Evolutionary conservation across 2,113 vertebrate species (phyloP), one percentile per base, ranked within the genome.

Genomic region (Sturnus vulgaris): DNA sequence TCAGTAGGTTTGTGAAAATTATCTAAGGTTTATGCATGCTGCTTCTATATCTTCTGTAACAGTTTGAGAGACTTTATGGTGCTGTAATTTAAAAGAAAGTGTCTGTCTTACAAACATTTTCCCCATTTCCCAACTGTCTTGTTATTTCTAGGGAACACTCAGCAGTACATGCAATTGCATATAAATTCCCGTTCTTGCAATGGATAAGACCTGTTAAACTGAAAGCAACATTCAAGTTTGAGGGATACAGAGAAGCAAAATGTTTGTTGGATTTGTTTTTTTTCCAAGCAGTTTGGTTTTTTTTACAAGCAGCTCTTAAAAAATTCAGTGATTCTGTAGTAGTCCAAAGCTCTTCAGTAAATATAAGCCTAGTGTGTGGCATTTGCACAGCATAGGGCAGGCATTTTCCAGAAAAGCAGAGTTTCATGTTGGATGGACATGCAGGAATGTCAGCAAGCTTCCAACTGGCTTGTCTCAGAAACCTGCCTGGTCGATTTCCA

Each of bases 11-110:
- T 96, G 61, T 86, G 86, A 89, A 95, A 95, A 95, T 96, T 93
- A 61, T 76, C 77, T 82, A 61, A 91, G 31, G 49, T 93, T 96
- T 96, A 92, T 95, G 69, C 83, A 85, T 84, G 83, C 81, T 92
- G 76, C 59, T 88, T 73, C 92, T 90, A 7, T 70, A 56, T 86
- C 44, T 92, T 87, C 82, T 79, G 21, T 86, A 90, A 84, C 77
- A 91, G 56, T 93, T 33, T 78, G 81, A 82, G 71, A 90, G 53
- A 89, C 84, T 95, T 91, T 82, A 69, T 91, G 65, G 65, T 72
- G 73, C 37, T 49, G 85, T 56, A 89, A 79, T 85, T 93, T 79
- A 72, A 87, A 95, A 82, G 61, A 79, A 92, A 91, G 39, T 86
- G 76, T 93, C 68, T 86, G 46, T 89, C 84, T 91, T 79, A 79